Evolutionary conservation across 1,140 invertebrate species (phyloP).

Genomic region (Apis dorsata): DNA sequence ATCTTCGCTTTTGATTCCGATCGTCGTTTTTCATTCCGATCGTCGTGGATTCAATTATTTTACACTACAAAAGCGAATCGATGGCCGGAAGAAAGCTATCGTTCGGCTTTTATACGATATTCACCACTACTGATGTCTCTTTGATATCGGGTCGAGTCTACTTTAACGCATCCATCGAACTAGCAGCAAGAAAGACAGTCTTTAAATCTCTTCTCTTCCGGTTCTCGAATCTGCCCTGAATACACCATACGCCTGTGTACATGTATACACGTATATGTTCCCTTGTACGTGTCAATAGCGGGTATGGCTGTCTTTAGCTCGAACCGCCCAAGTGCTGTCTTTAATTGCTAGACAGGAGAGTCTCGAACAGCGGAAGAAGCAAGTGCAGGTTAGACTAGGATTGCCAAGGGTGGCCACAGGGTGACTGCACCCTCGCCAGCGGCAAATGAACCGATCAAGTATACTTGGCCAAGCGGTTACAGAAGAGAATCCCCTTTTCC

Average conservation of each 20-base stretch:
- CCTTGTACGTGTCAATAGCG: neutral
- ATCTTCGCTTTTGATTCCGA: neutral
- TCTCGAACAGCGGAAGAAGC: conserved; percentile 43
- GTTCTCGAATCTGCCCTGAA: conserved; percentile 16
- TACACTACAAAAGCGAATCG: neutral
- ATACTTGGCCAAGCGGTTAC: conserved; percentile 57
- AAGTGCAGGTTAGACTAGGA: conserved; percentile 40
- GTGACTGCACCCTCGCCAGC: conserved; percentile 27
- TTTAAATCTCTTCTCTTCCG: conserved; percentile 43
- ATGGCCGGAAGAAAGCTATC: neutral
- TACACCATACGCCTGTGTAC: neutral
- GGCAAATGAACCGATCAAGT: conserved; percentile 64
- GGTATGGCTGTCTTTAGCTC: conserved; percentile 11
- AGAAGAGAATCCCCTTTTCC: conserved; percentile 16
- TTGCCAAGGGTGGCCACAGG: conserved; percentile 30
- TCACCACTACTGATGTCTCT: neutral
- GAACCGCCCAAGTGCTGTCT: conserved; percentile 41
- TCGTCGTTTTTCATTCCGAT: neutral
- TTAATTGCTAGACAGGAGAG: conserved; percentile 59
- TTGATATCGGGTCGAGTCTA: conserved; percentile 20
- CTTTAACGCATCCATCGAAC: conserved; percentile 53
- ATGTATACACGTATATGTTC: too few species aligned
- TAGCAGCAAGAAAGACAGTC: conserved; percentile 42
- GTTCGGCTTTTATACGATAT: neutral
- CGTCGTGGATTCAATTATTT: conserved; percentile 1